Percentiles rank a stretch among this genome's conserved stretches.
Evolutionary conservation across 1,140 invertebrate species (phyloP).

Genomic region (Anastatus disparis): DNA sequence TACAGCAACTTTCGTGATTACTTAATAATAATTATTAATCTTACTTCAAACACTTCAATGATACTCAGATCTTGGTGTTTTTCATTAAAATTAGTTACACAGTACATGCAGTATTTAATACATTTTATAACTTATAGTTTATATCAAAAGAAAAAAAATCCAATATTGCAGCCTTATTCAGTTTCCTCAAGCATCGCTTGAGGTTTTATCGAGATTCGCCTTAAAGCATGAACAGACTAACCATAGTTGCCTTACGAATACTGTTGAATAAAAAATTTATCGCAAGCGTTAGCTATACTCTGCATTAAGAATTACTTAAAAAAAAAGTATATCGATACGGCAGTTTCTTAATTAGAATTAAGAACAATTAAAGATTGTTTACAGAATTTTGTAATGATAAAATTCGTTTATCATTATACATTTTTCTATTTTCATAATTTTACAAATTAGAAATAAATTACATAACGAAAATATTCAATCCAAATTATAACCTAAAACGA

Average conservation of each 20-base stretch:
- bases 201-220: constrained; percentile 22
- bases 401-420: not conserved
- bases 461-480: too few species aligned
- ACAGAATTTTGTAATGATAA: not conserved
- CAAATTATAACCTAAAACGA: too few species aligned
- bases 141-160: constrained; percentile 6
- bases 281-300: not conserved
- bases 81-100: not conserved
- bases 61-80: not conserved
- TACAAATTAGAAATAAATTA: too few species aligned
- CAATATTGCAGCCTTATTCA: constrained; percentile 34
- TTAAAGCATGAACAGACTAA: constrained; percentile 34
- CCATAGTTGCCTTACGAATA: constrained; percentile 30
- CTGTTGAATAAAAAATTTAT: constrained; percentile 22
- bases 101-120: not conserved
- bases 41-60: not conserved
- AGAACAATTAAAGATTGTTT: not conserved
- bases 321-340: constrained; percentile 16
- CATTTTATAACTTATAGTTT: not conserved
- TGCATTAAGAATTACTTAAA: constrained; percentile 15
- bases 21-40: constrained; percentile 4
- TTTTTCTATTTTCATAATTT: not conserved
- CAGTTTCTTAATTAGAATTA: constrained; percentile 15
- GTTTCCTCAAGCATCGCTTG: constrained; percentile 22
- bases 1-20: not conserved